phyloP scores from a whole-genome alignment of 2,113 vertebrate species.

The Stigmatopora nigra region DNA sequence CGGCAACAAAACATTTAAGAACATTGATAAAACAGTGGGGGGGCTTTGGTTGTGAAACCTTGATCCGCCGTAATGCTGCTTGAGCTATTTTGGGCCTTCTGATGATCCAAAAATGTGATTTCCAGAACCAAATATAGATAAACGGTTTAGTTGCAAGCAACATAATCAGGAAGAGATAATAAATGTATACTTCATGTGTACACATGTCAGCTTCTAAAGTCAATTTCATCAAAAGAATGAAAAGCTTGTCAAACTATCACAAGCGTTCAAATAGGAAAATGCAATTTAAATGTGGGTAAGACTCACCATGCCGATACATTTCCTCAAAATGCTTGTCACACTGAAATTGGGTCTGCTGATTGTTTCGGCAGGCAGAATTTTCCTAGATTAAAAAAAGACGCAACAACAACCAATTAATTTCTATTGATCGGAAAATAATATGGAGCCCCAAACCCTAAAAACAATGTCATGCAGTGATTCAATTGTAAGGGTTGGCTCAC shows the following conservation, averaged over 20 bases:
- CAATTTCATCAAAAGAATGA: neutral
- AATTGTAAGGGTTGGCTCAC: neutral
- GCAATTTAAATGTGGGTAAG: neutral
- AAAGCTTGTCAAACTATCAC: neutral
- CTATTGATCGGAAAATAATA: neutral
- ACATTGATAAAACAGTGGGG: neutral
- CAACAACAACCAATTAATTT: neutral
- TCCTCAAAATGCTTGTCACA: slow-evolving; percentile 96
- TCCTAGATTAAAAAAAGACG: slow-evolving; percentile 58
- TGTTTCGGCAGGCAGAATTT: slow-evolving; percentile 87
- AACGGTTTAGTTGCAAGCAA: neutral
- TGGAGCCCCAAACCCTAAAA: neutral
- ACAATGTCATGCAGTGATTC: neutral
- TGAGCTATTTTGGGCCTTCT: neutral
- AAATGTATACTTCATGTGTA: neutral
- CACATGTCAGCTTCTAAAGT: neutral
- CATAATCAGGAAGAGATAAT: neutral
- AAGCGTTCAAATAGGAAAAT: neutral
- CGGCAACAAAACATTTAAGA: slow-evolving; percentile 2
- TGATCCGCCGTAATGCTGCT: neutral
- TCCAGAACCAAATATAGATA: slow-evolving; percentile 4
- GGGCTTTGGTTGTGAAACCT: too few relatives aligned
- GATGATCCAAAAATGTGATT: neutral
- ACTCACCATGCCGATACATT: slow-evolving; percentile 97
- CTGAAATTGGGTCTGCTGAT: slow-evolving; percentile 96